These are phyloP conservation scores for Corydoras sp. DNA, from an alignment of 2,113 vertebrate species.

Conservation along the genomic window DNA sequence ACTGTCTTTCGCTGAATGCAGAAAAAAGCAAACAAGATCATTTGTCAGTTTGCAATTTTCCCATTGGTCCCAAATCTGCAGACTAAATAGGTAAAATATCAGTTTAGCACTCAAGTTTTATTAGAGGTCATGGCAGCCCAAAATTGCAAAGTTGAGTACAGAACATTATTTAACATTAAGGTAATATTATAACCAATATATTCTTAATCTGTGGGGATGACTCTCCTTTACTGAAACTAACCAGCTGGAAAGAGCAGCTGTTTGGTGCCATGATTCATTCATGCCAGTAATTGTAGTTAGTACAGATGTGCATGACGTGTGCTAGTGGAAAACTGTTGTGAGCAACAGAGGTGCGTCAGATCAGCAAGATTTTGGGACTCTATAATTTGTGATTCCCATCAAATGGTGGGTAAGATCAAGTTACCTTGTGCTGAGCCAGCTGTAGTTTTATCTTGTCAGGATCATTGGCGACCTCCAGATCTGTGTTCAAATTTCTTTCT, in stretches of 20 bases:
- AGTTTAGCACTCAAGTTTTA: slow-evolving; percentile 38
- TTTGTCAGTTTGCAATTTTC: slow-evolving; percentile 49
- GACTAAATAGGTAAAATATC: slow-evolving; percentile 60
- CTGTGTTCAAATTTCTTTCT: slow-evolving; percentile 84
- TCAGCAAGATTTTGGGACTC: slow-evolving; percentile 10
- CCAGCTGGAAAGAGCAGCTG: slow-evolving; percentile 25
- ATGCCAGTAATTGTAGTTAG: neutral
- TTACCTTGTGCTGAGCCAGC: slow-evolving; percentile 89
- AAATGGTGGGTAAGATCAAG: slow-evolving; percentile 1
- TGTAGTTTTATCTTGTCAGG: slow-evolving; percentile 95
- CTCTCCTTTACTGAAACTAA: slow-evolving; percentile 18
- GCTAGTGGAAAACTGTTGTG: slow-evolving; percentile 2
- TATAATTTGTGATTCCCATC: slow-evolving; percentile 1
- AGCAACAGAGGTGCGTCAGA: neutral
- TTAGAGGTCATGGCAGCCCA: neutral
- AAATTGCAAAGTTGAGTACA: too few species aligned
- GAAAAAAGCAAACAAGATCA: neutral
- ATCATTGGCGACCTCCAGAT: slow-evolving; percentile 96
- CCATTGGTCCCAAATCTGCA: slow-evolving; percentile 35
- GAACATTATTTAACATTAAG: too few species aligned
- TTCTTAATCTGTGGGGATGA: slow-evolving; percentile 3
- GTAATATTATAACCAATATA: neutral
- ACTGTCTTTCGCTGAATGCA: too few species aligned
- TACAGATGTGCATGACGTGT: slow-evolving; percentile 10
- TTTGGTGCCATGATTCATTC: slow-evolving; percentile 19